Evolutionary conservation across 2,797 vertebrate genomes (phyloP), one percentile per base, ranked within the genome.

Genomic region (Clarias pachynema): DNA sequence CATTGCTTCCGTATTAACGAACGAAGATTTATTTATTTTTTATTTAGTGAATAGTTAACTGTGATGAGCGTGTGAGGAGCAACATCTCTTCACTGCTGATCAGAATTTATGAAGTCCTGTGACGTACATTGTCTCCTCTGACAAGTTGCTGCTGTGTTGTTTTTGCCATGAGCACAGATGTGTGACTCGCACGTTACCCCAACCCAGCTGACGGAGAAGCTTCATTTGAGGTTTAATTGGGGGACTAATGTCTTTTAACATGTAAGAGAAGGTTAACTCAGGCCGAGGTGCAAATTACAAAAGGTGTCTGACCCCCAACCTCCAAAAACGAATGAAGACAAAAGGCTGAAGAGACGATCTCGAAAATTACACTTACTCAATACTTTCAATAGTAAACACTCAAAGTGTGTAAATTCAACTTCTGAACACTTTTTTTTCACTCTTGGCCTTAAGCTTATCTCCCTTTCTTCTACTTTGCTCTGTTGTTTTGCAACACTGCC

Each of bases 151-250:
- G 59, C 59, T n/a, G 72, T 24, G 18, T 53, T 63, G 73, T 77
- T 84, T 69, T 78, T 84, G 73, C 83, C 73, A 84, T 77, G 44
- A 78, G 44, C 44, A 63, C 83, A 69, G 62, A 84, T 78, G 82
- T 65, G 65, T 84, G 53, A 40, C 26, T 83, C 73, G 59, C 40
- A 44, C 57, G 44, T 74, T 73, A 74, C 40, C 26, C 74, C 40
- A 66, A 31, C 26, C 72, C 59, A 31, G 78, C 77, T 81, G 81
- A 83, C 26, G 12, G n/a, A 57, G 65, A 79, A 74, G 20, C n/a
- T 74, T 84, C 26, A 75, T 79, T 68, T 73, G 24, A 72, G 74
- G 29, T 80, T 82, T 84, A 60, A 82, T 9, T 79, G 5, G 73
- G 40, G n/a, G n/a, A 62, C 79, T 70, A 82, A 79, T 87, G 37